Percentiles rank a stretch among this genome's conserved stretches.
These are phyloP conservation scores for Noctilio leporinus DNA, from an alignment of 2,113 vertebrate species.

Conservation along the genomic window DNA sequence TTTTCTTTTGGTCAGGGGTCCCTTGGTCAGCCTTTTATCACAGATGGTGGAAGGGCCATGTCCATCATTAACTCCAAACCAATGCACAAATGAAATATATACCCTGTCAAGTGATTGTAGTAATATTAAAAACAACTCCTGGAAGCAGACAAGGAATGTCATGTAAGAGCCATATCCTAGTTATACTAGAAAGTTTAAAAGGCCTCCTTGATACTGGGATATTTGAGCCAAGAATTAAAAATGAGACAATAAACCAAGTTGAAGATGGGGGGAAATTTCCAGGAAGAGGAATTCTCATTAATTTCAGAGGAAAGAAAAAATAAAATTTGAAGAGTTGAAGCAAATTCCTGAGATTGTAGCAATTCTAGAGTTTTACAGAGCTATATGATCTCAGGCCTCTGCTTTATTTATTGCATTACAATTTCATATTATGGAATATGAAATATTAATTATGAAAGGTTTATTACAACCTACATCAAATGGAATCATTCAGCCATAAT, in stretches of 20 bases:
- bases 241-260: background rate
- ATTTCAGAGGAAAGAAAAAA: background rate
- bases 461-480: background rate
- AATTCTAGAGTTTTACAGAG: background rate
- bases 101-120: background rate
- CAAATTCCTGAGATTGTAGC: background rate
- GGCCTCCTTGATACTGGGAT: background rate
- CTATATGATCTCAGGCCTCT: rapidly evolving
- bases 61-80: too few species aligned
- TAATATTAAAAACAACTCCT: background rate
- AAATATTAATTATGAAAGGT: background rate
- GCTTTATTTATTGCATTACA: background rate
- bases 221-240: background rate
- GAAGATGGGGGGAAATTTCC: background rate
- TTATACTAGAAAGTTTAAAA: background rate
- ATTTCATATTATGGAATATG: background rate
- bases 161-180: background rate
- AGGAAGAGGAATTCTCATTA: background rate
- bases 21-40: too few species aligned
- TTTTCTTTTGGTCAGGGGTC: too few species aligned
- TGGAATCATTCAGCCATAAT: background rate
- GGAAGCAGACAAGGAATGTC: background rate
- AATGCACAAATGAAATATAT: background rate
- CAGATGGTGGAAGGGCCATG: too few species aligned
- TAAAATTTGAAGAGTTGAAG: background rate